Evolutionary conservation across 2,797 vertebrate genomes (phyloP), one percentile per base, ranked within the genome.

Genomic region (Protonibea diacanthus): DNA sequence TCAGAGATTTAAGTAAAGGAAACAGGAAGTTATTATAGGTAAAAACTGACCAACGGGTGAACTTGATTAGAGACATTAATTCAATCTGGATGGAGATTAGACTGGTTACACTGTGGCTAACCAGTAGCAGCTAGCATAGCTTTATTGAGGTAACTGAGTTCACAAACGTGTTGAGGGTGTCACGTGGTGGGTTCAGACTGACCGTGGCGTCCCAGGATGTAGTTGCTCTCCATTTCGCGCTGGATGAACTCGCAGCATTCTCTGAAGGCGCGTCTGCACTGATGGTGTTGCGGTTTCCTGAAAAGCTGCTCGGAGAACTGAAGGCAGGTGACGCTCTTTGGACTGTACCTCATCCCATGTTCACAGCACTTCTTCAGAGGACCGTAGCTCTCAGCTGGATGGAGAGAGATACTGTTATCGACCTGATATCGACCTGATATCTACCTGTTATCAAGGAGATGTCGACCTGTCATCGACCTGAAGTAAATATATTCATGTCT

Each of bases 161-260:
- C 6, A 29, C 29, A 29, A 1, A 29, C 6, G 29, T 29, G 29
- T 29, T 29, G 29, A 29, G 6, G 29, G 29, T 20, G 10, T 44
- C 8, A 21, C 53, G 29, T 13, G 23, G 23, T 20, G 33, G 11
- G 23, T 44, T 9, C 6, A 5, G 53, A 93, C 96, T 96, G 88
- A 97, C 97, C 84, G 6, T 91, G 73, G 45, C 96, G 95, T 27
- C 90, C 96, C 87, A 97, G 10, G 0, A 83, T 55, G 0, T 95
- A 27, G 15, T 11, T 3, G 0, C 29, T 1, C 21, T 27, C 29
- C 51, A 88, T 40, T 14, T 58, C 17, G 20, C 5, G 0, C 48
- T 65, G 86, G 20, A 92, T 49, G 2, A 71, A 87, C 52, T 73
- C 52, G 60, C 97, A 98, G 75, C 97, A 98, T 0, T 56, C 25